A percentile compares a stretch with the other conserved stretches of the same genome.
phyloP scores from a whole-genome alignment of 2,797 vertebrate species.

The Podarcis siculus region DNA sequence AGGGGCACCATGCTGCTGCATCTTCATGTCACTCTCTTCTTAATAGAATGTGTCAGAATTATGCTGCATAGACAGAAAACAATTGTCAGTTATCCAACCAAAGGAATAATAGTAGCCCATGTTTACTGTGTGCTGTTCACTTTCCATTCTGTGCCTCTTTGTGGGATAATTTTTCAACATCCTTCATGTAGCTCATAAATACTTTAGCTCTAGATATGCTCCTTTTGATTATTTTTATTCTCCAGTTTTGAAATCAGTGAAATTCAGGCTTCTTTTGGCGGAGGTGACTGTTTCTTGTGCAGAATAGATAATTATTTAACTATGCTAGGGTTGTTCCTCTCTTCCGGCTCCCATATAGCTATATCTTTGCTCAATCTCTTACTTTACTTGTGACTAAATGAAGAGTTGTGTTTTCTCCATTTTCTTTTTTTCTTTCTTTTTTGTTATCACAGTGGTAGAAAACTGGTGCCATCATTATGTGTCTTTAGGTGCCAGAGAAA shows the following conservation, averaged over 20 bases:
- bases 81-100: conserved; percentile 18
- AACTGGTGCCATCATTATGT: too few relatives aligned
- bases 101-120: not conserved
- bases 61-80: conserved; percentile 21
- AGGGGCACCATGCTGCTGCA: conserved; percentile 1
- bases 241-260: not conserved
- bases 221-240: not conserved
- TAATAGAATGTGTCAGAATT: conserved; percentile 31
- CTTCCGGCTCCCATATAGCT: not conserved
- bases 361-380: not conserved
- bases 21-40: not conserved
- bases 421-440: not conserved
- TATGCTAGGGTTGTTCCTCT: not conserved
- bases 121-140: not conserved
- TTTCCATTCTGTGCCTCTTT: conserved; percentile 24
- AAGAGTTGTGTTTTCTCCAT: not conserved
- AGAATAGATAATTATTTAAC: not conserved
- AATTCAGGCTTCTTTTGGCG: not conserved
- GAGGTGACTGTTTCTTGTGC: not conserved
- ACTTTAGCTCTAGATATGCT: not conserved
- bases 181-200: not conserved
- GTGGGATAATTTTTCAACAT: not conserved
- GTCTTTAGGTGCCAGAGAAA: too few relatives aligned
- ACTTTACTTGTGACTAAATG: not conserved
- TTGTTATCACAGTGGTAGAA: not conserved